These are phyloP conservation scores for Myotis findleyi DNA, from an alignment of 2,797 vertebrate genomes.

Conservation along the genomic window DNA sequence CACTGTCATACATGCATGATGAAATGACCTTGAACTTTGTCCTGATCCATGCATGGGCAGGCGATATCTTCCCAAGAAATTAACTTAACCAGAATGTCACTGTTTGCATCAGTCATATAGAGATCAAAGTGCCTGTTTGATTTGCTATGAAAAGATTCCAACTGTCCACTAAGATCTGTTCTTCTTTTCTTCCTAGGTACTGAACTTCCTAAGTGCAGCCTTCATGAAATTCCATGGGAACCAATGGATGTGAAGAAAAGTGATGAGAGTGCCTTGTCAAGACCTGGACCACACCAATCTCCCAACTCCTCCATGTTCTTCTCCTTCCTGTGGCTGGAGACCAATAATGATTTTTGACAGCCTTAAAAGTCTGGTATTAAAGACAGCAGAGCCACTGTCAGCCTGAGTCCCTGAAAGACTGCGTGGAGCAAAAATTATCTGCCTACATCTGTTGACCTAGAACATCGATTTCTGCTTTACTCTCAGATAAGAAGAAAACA, in stretches of 20 bases:
- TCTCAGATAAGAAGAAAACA: background rate
- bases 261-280: background rate
- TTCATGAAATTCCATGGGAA: background rate
- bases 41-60: background rate
- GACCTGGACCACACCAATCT: background rate
- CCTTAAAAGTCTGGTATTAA: background rate
- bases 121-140: background rate
- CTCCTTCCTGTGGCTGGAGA: background rate
- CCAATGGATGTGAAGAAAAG: background rate
- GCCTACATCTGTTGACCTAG: background rate
- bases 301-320: background rate
- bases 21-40: slow-evolving; percentile 20
- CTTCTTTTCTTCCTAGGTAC: background rate
- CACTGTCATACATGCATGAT: background rate
- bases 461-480: background rate
- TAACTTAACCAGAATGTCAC: background rate
- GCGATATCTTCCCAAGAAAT: slow-evolving; percentile 16
- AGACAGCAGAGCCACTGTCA: background rate
- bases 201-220: background rate
- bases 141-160: background rate
- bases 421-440: background rate
- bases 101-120: background rate
- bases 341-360: background rate
- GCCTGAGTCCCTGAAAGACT: background rate
- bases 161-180: background rate